Conservation (phyloP, 2,113 vertebrate genomes). For the Rhinolophus ferrumequinum region DNA sequence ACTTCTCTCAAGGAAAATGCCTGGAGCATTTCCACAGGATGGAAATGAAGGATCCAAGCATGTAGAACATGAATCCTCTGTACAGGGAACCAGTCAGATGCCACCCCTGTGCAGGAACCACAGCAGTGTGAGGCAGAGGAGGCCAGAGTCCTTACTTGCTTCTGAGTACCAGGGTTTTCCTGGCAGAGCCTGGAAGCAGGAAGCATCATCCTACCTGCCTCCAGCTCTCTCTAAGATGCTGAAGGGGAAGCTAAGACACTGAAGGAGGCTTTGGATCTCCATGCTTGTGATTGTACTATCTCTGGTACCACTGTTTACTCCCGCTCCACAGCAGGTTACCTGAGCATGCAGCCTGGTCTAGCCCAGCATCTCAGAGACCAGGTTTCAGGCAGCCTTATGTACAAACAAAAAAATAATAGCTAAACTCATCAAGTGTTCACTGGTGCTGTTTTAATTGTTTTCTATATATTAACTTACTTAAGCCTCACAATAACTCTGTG, state of each 20-base stretch:
- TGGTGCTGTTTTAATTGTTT: not conserved
- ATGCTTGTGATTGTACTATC: not conserved
- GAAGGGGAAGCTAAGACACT: not conserved
- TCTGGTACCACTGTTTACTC: not conserved
- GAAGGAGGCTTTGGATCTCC: not conserved
- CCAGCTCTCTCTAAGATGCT: not conserved
- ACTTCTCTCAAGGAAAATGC: slow-evolving; percentile 14
- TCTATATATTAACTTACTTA: not conserved
- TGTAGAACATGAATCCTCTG: fast-evolving
- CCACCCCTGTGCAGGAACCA: not conserved
- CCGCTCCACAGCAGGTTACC: not conserved
- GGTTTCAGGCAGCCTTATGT: not conserved
- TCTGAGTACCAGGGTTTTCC: not conserved
- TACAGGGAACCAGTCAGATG: not conserved
- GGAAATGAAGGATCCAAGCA: not conserved
- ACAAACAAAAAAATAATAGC: not conserved
- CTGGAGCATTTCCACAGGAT: not conserved
- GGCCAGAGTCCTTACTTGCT: not conserved
- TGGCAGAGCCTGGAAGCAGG: not conserved
- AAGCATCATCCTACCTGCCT: not conserved
- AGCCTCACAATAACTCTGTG: not conserved
- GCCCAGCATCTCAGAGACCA: not conserved
- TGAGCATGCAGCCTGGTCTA: not conserved
- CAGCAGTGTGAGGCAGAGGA: not conserved
- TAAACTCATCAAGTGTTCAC: not conserved